Evolutionary conservation across 2,888 invertebrate species (phyloP), one percentile per base, ranked within the genome.

Genomic region (Cryptocheilus praepositus): DNA sequence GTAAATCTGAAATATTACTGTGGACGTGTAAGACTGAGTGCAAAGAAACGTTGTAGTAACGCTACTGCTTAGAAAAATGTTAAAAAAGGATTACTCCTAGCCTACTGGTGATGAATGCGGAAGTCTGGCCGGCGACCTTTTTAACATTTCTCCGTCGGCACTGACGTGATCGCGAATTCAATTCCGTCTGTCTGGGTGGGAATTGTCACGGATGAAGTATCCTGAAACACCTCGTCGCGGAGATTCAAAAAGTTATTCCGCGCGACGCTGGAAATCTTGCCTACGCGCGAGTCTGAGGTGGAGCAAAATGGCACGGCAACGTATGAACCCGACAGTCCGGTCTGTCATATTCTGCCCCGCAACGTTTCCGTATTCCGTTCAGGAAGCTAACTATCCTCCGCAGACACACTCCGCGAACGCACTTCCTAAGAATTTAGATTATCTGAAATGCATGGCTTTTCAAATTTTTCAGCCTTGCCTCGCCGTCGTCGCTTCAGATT

Each of bases 191-290:
- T 49, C 49, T 49, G 16, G 4, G 11, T 18, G 49, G 13, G 16
- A 49, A 49, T 18, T 49, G 49, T 18, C 49, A 18, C 49, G 49
- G 49, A 49, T 49, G 49, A 49, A 49, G 49, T 36, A 36, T 36
- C 36, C 36, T 36, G 36, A 49, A 18, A 18, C 49, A 49, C 49
- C 16, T 49, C 36, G 36, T 7, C 36, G 21, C 55, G 55, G 55
- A n/a, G 22, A 53, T 53, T 53, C 25, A 21, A 22, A 22, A 19
- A 22, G 22, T 53, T n/a, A 53, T 53, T 22, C 53, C 21, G 21
- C 53, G 36, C 16, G 16, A 5, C n/a, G 21, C 55, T 22, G n/a
- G 53, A 8, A 49, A 49, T 49, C 49, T 49, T 18, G 49, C n/a
- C 16, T 49, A 13, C 16, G 16, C 2, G 49, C 49, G 49, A 49